These are phyloP conservation scores for Sylvilagus bachmani DNA, from an alignment of 2,113 vertebrate genomes.

Conservation along the genomic window DNA sequence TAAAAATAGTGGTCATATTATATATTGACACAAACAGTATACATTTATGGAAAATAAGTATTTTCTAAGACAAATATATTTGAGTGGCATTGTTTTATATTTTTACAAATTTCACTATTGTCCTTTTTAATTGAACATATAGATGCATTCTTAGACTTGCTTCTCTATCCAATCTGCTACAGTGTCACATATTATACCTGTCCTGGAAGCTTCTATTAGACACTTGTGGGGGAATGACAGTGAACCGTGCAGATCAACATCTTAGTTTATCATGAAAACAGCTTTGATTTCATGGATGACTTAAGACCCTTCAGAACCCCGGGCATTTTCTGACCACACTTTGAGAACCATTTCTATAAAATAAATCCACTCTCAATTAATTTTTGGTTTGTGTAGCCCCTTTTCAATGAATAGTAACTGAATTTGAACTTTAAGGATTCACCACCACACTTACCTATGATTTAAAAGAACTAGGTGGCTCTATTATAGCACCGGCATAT, in stretches of 20 bases:
- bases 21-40: not conserved
- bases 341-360: not conserved
- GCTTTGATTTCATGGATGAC: not conserved
- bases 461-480: slow-evolving; percentile 14
- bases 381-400: not conserved
- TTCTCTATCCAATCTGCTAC: not conserved
- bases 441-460: not conserved
- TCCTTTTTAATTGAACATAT: slow-evolving; percentile 40
- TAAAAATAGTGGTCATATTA: not conserved
- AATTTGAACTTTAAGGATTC: not conserved
- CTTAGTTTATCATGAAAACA: not conserved
- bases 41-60: slow-evolving; percentile 8
- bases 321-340: not conserved
- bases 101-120: not conserved
- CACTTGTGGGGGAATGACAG: not conserved
- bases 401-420: not conserved
- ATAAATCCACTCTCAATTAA: not conserved
- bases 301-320: not conserved
- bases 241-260: not conserved
- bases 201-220: not conserved
- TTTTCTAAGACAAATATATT: slow-evolving; percentile 5
- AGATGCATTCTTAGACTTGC: not conserved
- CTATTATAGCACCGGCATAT: not conserved
- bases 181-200: not conserved
- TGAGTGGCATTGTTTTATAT: not conserved